Evolutionary conservation across 2,113 vertebrate genomes (phyloP), one percentile per base, ranked within the genome.

Genomic region (Campylomormyrus tamandua): DNA sequence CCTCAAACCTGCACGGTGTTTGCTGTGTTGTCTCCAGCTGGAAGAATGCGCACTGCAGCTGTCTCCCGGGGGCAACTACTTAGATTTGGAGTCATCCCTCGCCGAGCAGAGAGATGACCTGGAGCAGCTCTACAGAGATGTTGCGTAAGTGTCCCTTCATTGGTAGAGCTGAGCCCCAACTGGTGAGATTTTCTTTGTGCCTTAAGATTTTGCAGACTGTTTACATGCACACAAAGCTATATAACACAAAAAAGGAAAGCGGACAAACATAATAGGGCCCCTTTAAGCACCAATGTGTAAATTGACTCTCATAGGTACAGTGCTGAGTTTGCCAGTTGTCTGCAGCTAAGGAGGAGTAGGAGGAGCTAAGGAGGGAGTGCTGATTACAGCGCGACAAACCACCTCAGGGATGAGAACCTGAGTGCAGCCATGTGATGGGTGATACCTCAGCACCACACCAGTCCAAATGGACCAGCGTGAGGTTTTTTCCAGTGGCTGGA

Each of bases 41-140:
- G 98, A 98, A 90, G 98, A 99, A 91, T 99, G 97, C 93, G 95
- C 97, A 0, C 95, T 99, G 35, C 98, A 99, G 95, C 42, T 98
- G 84, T 96, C 97, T 0, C 95, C 96, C 0, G 96, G 95, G 0
- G 98, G 98, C 66, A 97, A 97, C 93, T 99, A 99, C 90, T 93
- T 99, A 96, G 98, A 99, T 92, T 95, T 98, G 1, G 98, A 99
- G 31, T 95, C 96, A 15, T 98, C 97, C 17, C 93, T 99, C 91
- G 93, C 95, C 19, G 98, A 99, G 91, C 98, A 99, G 96, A 96
- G 96, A 21, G 98, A 99, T 90, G 97, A 98, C 87, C 95, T 99
- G 93, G 98, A 99, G 85, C 94, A 92, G 74, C 97, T 99, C 95
- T 99, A 97, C 1, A 95, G 97, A 87, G 98, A 99, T 83, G 94